These are phyloP conservation scores for Eilema caniola DNA, from an alignment of 2,888 invertebrate genomes.

Conservation along the genomic window DNA sequence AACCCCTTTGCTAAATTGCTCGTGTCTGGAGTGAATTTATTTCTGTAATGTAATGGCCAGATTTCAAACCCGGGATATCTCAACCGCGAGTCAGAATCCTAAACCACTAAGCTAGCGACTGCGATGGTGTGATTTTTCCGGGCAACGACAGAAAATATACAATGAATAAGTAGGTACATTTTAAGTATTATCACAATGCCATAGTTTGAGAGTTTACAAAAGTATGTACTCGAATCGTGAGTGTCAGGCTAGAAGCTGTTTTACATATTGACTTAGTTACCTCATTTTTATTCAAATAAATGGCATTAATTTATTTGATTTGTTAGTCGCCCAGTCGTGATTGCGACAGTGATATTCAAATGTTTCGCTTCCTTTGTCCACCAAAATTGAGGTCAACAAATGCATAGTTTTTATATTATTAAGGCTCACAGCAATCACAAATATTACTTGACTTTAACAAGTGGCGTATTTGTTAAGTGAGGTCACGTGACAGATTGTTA, in stretches of 20 bases:
- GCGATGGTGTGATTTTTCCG: not conserved
- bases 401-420: not conserved
- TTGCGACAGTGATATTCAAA: not conserved
- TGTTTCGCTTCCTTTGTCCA: not conserved
- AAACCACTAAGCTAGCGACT: too few relatives aligned
- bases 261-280: not conserved
- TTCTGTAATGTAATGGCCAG: not conserved
- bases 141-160: not conserved
- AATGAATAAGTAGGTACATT: not conserved
- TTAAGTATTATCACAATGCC: too few relatives aligned
- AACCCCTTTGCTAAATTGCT: not conserved
- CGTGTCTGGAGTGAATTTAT: not conserved
- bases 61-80: not conserved
- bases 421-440: not conserved
- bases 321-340: not conserved
- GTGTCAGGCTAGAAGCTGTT: not conserved
- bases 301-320: not conserved
- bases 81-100: too few relatives aligned
- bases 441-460: too few relatives aligned
- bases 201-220: not conserved
- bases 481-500: too few relatives aligned
- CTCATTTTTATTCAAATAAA: slow-evolving; percentile 28
- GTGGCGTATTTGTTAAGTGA: too few relatives aligned
- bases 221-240: not conserved
- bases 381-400: not conserved